These are phyloP conservation scores for Zygothrica quintamaculata DNA, from an alignment of 2,888 invertebrate genomes.

Conservation along the genomic window DNA sequence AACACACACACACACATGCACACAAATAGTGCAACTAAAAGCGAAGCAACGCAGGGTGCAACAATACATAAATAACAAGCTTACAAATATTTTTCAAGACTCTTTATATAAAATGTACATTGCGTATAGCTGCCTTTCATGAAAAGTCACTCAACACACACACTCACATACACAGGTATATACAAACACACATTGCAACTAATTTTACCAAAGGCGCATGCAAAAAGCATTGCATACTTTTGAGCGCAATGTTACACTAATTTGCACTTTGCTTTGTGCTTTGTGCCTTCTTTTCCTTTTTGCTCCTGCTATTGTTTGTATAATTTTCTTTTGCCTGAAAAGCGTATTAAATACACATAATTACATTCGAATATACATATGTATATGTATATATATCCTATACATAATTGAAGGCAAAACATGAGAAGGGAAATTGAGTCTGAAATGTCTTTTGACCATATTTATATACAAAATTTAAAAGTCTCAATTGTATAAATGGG, in stretches of 20 bases:
- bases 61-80: constrained; percentile 66
- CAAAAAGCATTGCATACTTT: constrained; percentile 63
- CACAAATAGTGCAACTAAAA: constrained; percentile 35
- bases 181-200: constrained; percentile 1
- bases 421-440: too few species aligned
- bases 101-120: constrained; percentile 61
- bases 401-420: constrained; percentile 6
- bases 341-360: constrained; percentile 78
- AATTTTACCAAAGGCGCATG: constrained; percentile 15
- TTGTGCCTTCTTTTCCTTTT: constrained; percentile 13
- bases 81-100: constrained; percentile 72
- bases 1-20: constrained; percentile 34
- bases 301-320: constrained; percentile 16
- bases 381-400: constrained; percentile 13
- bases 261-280: constrained; percentile 75
- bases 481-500: too few species aligned
- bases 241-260: constrained; percentile 73
- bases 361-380: constrained; percentile 73
- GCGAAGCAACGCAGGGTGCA: constrained; percentile 52
- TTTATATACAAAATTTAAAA: too few species aligned
- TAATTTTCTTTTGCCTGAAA: constrained; percentile 36
- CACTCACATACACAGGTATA: constrained; percentile 15
- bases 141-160: constrained; percentile 14
- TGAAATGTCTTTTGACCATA: too few species aligned
- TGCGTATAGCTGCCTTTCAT: constrained; percentile 47